Evolutionary conservation across 2,113 vertebrate species (phyloP).

Genomic region (Pelusios castaneus): DNA sequence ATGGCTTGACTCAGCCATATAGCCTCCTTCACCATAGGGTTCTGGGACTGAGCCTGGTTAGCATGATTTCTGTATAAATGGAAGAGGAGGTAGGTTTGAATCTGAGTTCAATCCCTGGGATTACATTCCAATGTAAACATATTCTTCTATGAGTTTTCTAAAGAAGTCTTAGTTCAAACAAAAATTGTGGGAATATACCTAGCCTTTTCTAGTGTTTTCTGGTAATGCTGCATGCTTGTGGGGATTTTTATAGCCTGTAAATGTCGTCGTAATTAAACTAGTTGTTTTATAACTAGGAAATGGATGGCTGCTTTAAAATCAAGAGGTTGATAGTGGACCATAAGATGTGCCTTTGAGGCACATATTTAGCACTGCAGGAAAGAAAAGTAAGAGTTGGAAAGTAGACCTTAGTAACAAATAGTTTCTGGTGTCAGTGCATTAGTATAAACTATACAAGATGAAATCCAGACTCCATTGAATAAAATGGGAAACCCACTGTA

Average conservation of each 20-base stretch:
- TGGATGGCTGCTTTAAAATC: background rate
- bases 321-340: background rate
- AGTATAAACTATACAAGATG: background rate
- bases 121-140: background rate
- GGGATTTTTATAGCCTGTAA: background rate
- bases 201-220: background rate
- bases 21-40: background rate
- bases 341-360: background rate
- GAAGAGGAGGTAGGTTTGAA: background rate
- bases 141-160: background rate
- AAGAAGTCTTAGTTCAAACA: background rate
- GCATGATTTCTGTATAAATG: background rate
- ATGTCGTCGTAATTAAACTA: background rate
- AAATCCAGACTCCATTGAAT: background rate
- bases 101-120: background rate
- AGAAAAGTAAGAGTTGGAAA: background rate
- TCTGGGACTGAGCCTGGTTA: background rate
- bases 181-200: background rate
- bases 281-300: background rate
- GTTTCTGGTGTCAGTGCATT: background rate
- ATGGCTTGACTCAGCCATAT: background rate
- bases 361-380: background rate
- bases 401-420: background rate
- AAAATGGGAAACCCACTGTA: background rate
- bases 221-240: background rate